Conservation (phyloP, 2,797 vertebrate species). For the Cynopterus sphinx region DNA sequence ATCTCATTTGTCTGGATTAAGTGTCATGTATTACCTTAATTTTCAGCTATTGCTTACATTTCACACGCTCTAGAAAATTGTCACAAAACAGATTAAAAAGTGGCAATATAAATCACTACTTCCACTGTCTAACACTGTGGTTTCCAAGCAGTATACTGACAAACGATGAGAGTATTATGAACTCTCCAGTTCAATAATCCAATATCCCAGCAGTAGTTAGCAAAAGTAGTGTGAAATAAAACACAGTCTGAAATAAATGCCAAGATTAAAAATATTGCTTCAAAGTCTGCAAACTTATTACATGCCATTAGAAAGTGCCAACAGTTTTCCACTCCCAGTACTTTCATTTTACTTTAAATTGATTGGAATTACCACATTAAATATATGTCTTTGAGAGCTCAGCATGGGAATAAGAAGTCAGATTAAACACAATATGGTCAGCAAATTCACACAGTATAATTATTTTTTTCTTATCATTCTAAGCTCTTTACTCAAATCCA, state of each 20-base stretch:
- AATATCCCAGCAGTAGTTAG: conserved; percentile 55
- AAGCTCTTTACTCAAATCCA: conserved; percentile 24
- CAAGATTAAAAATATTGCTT: conserved; percentile 59
- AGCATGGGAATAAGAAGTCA: conserved; percentile 51
- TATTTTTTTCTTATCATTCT: conserved; percentile 47
- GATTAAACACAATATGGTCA: conserved; percentile 45
- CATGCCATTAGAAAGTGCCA: conserved; percentile 63
- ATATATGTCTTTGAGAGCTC: conserved; percentile 51
- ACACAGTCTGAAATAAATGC: conserved; percentile 63
- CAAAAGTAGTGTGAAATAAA: conserved; percentile 68
- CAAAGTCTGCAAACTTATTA: conserved; percentile 54
- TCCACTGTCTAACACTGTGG: not conserved
- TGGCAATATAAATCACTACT: conserved; percentile 49
- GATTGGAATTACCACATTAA: conserved; percentile 19
- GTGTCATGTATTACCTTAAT: not conserved
- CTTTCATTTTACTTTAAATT: conserved; percentile 50
- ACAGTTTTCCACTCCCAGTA: not conserved
- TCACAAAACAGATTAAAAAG: conserved; percentile 54
- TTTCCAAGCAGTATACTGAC: conserved; percentile 60
- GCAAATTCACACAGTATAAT: conserved; percentile 9
- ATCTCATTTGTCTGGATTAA: not conserved
- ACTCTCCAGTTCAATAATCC: conserved; percentile 55
- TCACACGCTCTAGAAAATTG: conserved; percentile 15
- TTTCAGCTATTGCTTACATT: conserved; percentile 32
- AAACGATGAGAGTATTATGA: conserved; percentile 28